phyloP scores from a whole-genome alignment of 1,140 invertebrate species.

The Magallana angulata region DNA sequence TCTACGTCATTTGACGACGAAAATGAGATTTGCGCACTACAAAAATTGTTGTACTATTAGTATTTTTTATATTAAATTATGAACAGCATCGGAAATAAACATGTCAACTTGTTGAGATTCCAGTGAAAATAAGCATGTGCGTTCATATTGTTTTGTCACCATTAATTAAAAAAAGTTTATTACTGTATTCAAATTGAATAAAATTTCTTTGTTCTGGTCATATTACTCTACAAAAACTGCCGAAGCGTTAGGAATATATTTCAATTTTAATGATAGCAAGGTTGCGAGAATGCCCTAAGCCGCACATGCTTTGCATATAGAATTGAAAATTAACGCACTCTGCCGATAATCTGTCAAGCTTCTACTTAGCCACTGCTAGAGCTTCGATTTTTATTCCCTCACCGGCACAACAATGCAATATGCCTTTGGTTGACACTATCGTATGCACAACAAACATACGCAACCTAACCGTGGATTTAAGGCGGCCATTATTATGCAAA shows the following conservation, averaged over 20 bases:
- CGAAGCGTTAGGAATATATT: slow-evolving; percentile 28
- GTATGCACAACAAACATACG: slow-evolving; percentile 14
- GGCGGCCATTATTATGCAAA: slow-evolving; percentile 27
- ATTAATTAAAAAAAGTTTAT: slow-evolving; percentile 33
- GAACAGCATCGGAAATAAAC: slow-evolving; percentile 21
- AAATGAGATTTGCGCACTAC: background rate
- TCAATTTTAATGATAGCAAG: slow-evolving; percentile 25
- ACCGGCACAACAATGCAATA: background rate
- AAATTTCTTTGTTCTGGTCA: slow-evolving; percentile 28
- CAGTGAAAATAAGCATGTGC: background rate
- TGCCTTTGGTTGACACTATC: slow-evolving; percentile 1
- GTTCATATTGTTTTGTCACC: slow-evolving; percentile 21
- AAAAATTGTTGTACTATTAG: background rate
- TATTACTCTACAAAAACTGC: slow-evolving; percentile 16
- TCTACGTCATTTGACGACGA: background rate
- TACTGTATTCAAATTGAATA: slow-evolving; percentile 35
- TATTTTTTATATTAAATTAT: background rate
- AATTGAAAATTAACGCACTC: slow-evolving; percentile 24
- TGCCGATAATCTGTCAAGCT: background rate
- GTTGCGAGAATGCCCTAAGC: background rate
- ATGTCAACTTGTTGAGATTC: background rate
- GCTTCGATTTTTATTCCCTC: slow-evolving; percentile 5
- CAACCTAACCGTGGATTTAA: background rate
- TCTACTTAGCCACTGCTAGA: background rate
- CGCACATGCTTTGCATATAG: slow-evolving; percentile 12